Base-by-base conservation (phyloP, 2,888 invertebrate genomes). In the Orthosia incerta region DNA sequence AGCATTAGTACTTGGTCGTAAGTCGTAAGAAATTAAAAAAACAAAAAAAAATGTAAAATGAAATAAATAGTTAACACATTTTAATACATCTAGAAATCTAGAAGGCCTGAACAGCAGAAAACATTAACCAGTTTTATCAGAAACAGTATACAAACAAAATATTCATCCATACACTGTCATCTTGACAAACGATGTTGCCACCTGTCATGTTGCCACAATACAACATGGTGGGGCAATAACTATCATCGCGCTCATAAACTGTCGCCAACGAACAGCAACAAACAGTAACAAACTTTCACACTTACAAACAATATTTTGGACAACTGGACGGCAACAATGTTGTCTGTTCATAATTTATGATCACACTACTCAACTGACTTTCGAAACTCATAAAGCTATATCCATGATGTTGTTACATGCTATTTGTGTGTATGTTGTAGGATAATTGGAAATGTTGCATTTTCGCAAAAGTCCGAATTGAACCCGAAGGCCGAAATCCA, bases 341-440 rank as follows among this genome's bases (percentile, higher is more conserved):
- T 73, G 60, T 60, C 65, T 46, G n/a, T 79, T 66, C 55, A 71
- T 66, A 31, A 31, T 31, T 31, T 7, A 73, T 39, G 48, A 66
- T 61, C 20, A 51, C 31, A n/a, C 65, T 59, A 62, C 46, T 60
- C 71, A 48, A 48, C 64, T 31, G 48, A 71, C 66, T 82, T 79
- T 63, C 45, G 31, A 61, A 61, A 65, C 66, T 76, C 63, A 74
- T 76, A 80, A 83, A 80, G 68, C 68, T 62, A 71, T 76, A 78
- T 77, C 65, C 77, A 72, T 80, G 72, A 79, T 80, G 71, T 80
- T 80, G 75, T 69, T 70, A 69, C 60, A 39, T 75, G 71, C 75
- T 82, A 85, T 81, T 79, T 79, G 80, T 79, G 73, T 82, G 68
- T 73, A 20, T 45, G 45, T 60, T 9, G 7, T 3, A 20, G 45